phyloP scores from a whole-genome alignment of 1,140 invertebrate genomes.

The Brachionus sp. region DNA sequence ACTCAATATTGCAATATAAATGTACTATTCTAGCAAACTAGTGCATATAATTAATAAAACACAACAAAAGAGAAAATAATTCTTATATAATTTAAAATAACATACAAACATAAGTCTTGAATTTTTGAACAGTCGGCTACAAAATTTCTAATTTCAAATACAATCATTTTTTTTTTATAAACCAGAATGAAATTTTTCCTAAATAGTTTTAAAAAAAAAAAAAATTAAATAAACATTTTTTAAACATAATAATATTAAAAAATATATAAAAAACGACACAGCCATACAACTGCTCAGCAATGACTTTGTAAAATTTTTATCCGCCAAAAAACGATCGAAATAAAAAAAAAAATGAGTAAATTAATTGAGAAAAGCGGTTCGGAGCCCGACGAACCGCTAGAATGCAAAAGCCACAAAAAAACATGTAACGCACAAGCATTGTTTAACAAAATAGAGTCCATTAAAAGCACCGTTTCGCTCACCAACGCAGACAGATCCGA shows the following conservation, averaged over 20 bases:
- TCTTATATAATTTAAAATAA: background rate
- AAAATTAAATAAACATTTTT: background rate
- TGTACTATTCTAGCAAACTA: background rate
- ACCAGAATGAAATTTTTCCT: background rate
- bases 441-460: constrained; percentile 34
- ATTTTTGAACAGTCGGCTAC: background rate
- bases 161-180: background rate
- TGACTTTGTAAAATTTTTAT: background rate
- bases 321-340: background rate
- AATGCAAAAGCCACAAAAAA: background rate
- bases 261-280: background rate
- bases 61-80: background rate
- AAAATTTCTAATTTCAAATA: background rate
- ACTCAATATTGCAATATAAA: constrained; percentile 36
- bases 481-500: constrained; percentile 24
- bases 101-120: background rate
- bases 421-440: background rate
- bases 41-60: background rate
- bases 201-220: too few relatives aligned
- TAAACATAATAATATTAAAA: background rate
- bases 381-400: background rate
- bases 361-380: background rate
- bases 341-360: background rate
- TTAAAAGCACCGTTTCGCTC: constrained; percentile 18
- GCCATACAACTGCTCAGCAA: background rate